phyloP scores from a whole-genome alignment of 1,140 invertebrate species.

The Metaphire vulgaris region DNA sequence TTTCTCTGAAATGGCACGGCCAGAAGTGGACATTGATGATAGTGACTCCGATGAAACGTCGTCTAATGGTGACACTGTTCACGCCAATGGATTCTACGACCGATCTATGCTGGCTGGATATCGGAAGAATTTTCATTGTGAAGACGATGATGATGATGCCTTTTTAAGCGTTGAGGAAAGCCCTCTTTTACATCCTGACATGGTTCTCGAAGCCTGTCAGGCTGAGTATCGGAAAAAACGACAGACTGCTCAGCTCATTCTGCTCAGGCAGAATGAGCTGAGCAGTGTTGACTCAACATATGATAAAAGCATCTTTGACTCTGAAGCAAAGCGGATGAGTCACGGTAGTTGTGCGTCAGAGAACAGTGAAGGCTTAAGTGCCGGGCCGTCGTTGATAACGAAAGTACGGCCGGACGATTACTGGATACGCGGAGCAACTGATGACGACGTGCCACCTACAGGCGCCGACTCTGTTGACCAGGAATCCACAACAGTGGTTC shows the following conservation, averaged over 20 bases:
- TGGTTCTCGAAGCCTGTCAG: neutral
- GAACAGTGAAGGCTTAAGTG: slow-evolving; percentile 5
- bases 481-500: too few relatives aligned
- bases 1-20: neutral
- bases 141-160: neutral
- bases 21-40: neutral
- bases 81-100: neutral
- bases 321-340: neutral
- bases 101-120: slow-evolving; percentile 9
- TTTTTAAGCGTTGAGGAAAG: neutral
- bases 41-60: slow-evolving; percentile 5
- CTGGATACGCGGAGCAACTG: slow-evolving; percentile 24
- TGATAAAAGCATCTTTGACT: too few relatives aligned
- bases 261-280: neutral
- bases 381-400: slow-evolving; percentile 23
- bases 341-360: neutral
- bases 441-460: too few relatives aligned
- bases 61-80: neutral
- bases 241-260: neutral
- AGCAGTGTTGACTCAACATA: too few relatives aligned
- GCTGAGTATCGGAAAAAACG: neutral
- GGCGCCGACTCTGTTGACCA: slow-evolving; percentile 30
- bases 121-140: neutral
- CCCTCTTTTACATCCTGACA: neutral
- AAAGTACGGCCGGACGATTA: slow-evolving; percentile 23